A percentile compares a stretch with the other conserved stretches of the same genome.
These are phyloP conservation scores for Tachuris rubrigastra DNA, from an alignment of 2,113 vertebrate genomes.

Conservation along the genomic window DNA sequence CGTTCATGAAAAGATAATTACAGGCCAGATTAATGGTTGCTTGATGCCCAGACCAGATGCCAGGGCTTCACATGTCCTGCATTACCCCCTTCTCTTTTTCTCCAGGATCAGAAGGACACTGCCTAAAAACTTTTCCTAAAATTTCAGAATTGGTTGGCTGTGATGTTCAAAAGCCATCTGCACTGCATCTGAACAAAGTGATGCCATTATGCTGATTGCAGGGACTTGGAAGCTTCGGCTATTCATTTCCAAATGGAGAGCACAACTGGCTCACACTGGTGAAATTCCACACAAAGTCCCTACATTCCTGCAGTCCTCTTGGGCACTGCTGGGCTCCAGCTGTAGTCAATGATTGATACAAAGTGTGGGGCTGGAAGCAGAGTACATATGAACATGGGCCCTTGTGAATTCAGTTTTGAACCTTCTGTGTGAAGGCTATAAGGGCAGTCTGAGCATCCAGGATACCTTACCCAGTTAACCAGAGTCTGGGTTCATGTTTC, in stretches of 20 bases:
- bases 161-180: not conserved
- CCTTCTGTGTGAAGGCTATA: not conserved
- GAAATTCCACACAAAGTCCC: constrained; percentile 69
- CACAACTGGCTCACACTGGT: constrained; percentile 16
- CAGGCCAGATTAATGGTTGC: not conserved
- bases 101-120: not conserved
- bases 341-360: constrained; percentile 39
- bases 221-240: not conserved
- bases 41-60: constrained; percentile 1
- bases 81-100: not conserved
- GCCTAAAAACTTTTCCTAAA: not conserved
- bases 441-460: not conserved
- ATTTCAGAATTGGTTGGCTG: not conserved
- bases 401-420: constrained; percentile 30
- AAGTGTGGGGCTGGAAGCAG: not conserved
- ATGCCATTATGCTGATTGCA: constrained; percentile 13
- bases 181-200: not conserved
- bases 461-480: not conserved
- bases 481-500: not conserved
- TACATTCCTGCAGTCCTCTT: constrained; percentile 42
- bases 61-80: not conserved
- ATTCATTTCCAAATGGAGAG: not conserved
- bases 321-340: not conserved
- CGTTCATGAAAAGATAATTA: constrained; percentile 1
- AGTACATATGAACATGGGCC: not conserved